A percentile compares a stretch with the other conserved stretches of the same genome.
Evolutionary conservation across 2,888 invertebrate species (phyloP).

Genomic region (Peribatodes rhomboidaria): DNA sequence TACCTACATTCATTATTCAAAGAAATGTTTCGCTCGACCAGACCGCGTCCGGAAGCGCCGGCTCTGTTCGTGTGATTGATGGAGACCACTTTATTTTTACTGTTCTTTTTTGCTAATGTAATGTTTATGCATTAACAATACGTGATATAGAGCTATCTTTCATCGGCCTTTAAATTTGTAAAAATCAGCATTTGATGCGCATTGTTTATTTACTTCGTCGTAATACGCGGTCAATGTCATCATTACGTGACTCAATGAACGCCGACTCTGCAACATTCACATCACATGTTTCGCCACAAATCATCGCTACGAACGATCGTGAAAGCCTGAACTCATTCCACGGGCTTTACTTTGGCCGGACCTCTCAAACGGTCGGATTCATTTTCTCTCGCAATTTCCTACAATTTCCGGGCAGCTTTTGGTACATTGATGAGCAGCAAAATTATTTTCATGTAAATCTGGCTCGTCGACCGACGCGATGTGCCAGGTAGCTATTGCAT

Average conservation of each 20-base stretch:
- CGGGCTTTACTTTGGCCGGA: constrained; percentile 55
- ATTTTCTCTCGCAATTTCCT: constrained; percentile 87
- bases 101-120: constrained; percentile 68
- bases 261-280: constrained; percentile 25
- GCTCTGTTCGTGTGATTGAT: constrained; percentile 85
- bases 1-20: constrained; percentile 86
- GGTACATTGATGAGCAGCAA: constrained; percentile 76
- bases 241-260: constrained; percentile 29
- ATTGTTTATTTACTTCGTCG: constrained; percentile 30
- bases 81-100: constrained; percentile 80
- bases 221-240: constrained; percentile 35
- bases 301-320: constrained; percentile 36
- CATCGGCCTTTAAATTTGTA: constrained; percentile 29
- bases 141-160: constrained; percentile 42
- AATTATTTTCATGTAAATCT: constrained; percentile 71
- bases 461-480: constrained; percentile 10
- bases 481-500: constrained; percentile 3
- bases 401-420: constrained; percentile 84
- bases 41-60: constrained; percentile 80
- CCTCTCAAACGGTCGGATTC: constrained; percentile 80
- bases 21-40: constrained; percentile 85
- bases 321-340: constrained; percentile 56
- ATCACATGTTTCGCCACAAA: constrained; percentile 27
- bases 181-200: constrained; percentile 29
- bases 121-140: constrained; percentile 58